phyloP scores from a whole-genome alignment of 2,797 vertebrate species.

The Gobionotothen gibberifrons region DNA sequence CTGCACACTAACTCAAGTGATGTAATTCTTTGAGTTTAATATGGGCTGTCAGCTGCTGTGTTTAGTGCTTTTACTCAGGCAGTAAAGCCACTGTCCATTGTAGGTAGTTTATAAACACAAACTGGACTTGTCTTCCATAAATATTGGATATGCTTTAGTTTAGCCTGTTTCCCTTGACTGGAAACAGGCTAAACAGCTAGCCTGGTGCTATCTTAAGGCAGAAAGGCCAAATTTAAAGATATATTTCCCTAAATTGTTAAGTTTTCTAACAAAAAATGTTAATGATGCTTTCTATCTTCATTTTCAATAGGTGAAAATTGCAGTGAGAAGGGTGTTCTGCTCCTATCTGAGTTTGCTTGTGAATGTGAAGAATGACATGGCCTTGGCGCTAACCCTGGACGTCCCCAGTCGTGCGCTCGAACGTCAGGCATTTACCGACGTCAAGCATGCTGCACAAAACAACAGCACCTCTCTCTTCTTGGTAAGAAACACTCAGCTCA shows the following conservation, averaged over 20 bases:
- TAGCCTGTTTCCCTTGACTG: background rate
- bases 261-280: background rate
- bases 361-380: constrained; percentile 93
- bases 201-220: background rate
- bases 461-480: constrained; percentile 89
- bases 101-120: constrained; percentile 27
- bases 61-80: constrained; percentile 24
- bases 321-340: constrained; percentile 86
- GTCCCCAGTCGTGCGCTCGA: constrained; percentile 89
- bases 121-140: background rate
- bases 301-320: constrained; percentile 74
- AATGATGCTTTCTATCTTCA: background rate
- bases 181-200: background rate
- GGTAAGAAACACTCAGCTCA: constrained; percentile 80
- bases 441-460: constrained; percentile 86
- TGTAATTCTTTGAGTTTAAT: constrained; percentile 61
- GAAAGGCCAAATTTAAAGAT: too few species aligned
- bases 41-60: constrained; percentile 42
- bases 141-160: too few species aligned
- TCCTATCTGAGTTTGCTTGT: constrained; percentile 92
- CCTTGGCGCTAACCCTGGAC: constrained; percentile 88
- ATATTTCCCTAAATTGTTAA: background rate
- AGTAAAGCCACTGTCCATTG: constrained; percentile 40
- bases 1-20: constrained; percentile 59
- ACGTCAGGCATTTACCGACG: constrained; percentile 89